These are phyloP conservation scores for Myotis vivesi DNA, from an alignment of 2,797 vertebrate genomes.

Conservation along the genomic window DNA sequence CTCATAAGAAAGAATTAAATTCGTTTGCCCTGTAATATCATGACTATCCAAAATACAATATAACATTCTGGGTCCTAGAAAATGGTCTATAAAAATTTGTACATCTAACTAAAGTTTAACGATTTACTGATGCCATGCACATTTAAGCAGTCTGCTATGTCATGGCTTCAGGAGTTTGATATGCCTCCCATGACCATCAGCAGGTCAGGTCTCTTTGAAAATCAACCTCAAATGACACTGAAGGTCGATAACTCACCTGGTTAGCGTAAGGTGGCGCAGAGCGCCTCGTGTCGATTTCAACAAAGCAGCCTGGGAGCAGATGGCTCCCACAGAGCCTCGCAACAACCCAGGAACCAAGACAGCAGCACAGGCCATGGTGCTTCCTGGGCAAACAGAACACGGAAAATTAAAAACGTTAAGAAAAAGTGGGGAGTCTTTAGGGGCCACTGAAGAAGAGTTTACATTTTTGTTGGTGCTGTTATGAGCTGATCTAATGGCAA, in stretches of 20 bases:
- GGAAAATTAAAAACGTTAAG: slow-evolving; percentile 58
- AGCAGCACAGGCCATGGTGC: slow-evolving; percentile 75
- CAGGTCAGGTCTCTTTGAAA: neutral
- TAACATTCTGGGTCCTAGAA: neutral
- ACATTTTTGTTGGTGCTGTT: neutral
- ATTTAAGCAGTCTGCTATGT: too few species aligned
- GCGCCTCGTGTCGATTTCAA: slow-evolving; percentile 66
- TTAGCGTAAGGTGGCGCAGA: slow-evolving; percentile 74
- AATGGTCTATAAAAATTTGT: neutral
- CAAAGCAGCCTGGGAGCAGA: slow-evolving; percentile 63
- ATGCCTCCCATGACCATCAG: neutral
- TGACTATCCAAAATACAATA: neutral
- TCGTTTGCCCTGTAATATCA: neutral
- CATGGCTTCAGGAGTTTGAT: neutral
- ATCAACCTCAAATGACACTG: neutral
- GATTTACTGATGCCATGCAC: fast-evolving
- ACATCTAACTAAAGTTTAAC: neutral
- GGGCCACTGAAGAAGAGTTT: neutral
- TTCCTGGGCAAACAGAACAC: slow-evolving; percentile 58
- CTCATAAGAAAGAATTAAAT: neutral
- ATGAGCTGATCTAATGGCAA: neutral
- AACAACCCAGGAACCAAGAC: slow-evolving; percentile 80
- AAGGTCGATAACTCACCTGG: slow-evolving; percentile 82
- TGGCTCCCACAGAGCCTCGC: slow-evolving; percentile 78
- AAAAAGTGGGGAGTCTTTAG: neutral